Base-by-base conservation (phyloP, 2,888 invertebrate species). In the Cremastinae sp. region DNA sequence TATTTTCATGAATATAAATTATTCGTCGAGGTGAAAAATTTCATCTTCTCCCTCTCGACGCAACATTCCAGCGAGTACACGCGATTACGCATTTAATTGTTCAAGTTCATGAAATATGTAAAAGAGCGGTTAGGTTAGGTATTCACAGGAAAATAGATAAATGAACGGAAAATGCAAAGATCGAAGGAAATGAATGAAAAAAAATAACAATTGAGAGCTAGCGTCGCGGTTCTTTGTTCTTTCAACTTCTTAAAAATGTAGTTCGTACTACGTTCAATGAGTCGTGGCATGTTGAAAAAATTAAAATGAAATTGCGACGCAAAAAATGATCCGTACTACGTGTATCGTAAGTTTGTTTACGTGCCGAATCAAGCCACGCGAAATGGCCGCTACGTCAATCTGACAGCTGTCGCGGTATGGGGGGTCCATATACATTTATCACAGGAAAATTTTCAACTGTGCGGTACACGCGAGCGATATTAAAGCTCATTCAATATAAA, bases 361-460 rank as follows among this genome's bases (percentile, higher is more conserved):
- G 79, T 78, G 80, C 62, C 71, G 70, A 68, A 61, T 35, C 53
- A 41, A 71, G 62, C 80, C 83, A 80, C 81, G 85, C 84, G 83
- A 86, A 87, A 87, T 87, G 87, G 87, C 87, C 82, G 86, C 85
- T 61, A 61, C 79, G 78, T 79, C 78, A 78, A 16, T 78, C 64
- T 83, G 83, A 85, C 84, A 85, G 84, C 83, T 85, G 83, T 76
- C 28, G 45, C 80, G 58, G 73, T 20, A 18, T 68, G 8, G 47
- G 14, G 28, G 22, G 43, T 16, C 14, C 20, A 51, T 39, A 35
- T 47, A 28, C 4, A 2, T 41, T 41, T 8, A 8, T 14, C 22
- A 14, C 45, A 9, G 3, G 8, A 59, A 14, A 59, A 62, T 12
- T 12, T 47, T 18, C 35, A 9, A 47, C 22, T 28, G 43, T 43